These are phyloP conservation scores for Spizella passerina DNA, from an alignment of 2,797 vertebrate species.

Conservation along the genomic window DNA sequence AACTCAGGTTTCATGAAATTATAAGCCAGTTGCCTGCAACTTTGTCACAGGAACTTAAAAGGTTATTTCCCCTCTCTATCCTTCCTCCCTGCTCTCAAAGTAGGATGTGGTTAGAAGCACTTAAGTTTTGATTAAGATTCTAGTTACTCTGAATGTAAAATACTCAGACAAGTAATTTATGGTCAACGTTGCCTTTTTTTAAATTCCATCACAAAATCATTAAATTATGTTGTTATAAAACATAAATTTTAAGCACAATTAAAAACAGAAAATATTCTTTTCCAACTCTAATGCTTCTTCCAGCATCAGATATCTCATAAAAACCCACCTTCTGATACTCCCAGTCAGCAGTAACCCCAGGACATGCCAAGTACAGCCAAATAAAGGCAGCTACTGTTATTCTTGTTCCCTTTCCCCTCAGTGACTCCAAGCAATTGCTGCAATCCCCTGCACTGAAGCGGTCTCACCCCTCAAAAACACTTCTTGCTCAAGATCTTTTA, in stretches of 20 bases:
- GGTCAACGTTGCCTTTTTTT: not conserved
- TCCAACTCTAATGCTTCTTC: not conserved
- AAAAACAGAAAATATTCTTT: not conserved
- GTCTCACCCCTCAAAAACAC: not conserved
- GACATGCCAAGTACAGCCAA: not conserved
- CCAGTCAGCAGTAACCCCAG: not conserved
- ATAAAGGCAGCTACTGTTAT: not conserved
- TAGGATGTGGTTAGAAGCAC: not conserved
- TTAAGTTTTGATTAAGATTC: not conserved
- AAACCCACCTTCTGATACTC: not conserved
- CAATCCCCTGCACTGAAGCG: not conserved
- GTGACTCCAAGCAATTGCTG: not conserved
- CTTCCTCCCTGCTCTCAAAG: not conserved
- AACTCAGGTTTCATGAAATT: not conserved
- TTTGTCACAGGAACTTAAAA: not conserved
- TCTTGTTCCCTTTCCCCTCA: not conserved
- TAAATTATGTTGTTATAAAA: not conserved
- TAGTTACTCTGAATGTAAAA: not conserved
- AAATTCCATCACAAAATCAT: not conserved
- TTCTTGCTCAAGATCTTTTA: not conserved
- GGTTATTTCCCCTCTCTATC: not conserved
- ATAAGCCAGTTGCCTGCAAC: not conserved
- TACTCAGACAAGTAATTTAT: not conserved
- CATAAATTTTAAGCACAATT: not conserved
- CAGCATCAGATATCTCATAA: not conserved